Evolutionary conservation across 2,797 vertebrate genomes (phyloP).

Genomic region (Mallotus villosus): DNA sequence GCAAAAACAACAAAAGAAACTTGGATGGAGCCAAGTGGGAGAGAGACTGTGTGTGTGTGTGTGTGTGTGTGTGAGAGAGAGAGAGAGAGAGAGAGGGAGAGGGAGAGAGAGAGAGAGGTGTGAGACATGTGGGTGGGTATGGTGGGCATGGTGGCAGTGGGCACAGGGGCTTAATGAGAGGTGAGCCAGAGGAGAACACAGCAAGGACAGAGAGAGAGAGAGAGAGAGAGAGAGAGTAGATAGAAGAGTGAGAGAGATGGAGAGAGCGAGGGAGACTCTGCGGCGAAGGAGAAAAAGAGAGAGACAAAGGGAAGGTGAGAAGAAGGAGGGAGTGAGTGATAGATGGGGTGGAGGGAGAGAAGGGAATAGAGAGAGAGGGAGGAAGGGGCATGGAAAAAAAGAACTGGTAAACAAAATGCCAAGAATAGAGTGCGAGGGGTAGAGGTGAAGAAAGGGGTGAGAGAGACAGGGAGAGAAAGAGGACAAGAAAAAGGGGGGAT

Average conservation of each 20-base stretch:
- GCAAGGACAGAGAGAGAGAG: constrained; percentile 62
- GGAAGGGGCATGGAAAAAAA: constrained; percentile 59
- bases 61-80: neutral
- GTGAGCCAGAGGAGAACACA: constrained; percentile 76
- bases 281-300: constrained; percentile 50
- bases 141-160: constrained; percentile 63
- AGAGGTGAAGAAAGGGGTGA: constrained; percentile 56
- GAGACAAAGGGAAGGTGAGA: constrained; percentile 52
- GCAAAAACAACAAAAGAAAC: too few species aligned
- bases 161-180: constrained; percentile 74
- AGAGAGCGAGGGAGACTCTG: constrained; percentile 41
- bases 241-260: constrained; percentile 46
- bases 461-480: constrained; percentile 52
- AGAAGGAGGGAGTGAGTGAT: constrained; percentile 70
- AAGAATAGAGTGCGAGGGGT: constrained; percentile 71
- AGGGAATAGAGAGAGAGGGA: constrained; percentile 51
- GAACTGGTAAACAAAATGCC: constrained; percentile 69
- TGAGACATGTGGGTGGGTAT: neutral
- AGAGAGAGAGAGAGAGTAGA: neutral
- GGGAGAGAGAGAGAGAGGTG: neutral
- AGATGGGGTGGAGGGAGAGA: constrained; percentile 62
- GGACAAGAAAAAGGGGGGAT: constrained; percentile 29
- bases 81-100: neutral
- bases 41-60: neutral
- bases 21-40: neutral